Conservation (phyloP, 2,888 invertebrate species). For the Gastrophysa polygoni region DNA sequence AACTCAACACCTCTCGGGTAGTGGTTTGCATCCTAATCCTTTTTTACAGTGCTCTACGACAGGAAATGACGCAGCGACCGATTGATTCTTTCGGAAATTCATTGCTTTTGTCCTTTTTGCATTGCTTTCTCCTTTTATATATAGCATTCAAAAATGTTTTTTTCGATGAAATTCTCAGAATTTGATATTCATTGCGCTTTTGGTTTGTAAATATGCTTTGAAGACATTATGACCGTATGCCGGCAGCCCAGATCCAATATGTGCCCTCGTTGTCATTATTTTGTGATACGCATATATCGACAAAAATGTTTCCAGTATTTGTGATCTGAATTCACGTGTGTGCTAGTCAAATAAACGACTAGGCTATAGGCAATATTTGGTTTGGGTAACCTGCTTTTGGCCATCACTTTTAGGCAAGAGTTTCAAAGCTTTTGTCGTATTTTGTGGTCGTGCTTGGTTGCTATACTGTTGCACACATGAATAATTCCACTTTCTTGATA, state of each 20-base stretch:
- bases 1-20: slow-evolving; percentile 44
- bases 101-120: slow-evolving; percentile 34
- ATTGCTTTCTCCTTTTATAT: slow-evolving; percentile 31
- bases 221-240: background rate
- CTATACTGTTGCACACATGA: slow-evolving; percentile 29
- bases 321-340: too few relatives aligned
- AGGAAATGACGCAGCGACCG: slow-evolving; percentile 22
- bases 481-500: too few relatives aligned
- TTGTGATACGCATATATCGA: too few relatives aligned
- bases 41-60: slow-evolving; percentile 30
- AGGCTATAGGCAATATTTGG: too few relatives aligned
- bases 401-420: slow-evolving; percentile 43
- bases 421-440: slow-evolving; percentile 53
- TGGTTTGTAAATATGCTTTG: background rate
- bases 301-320: too few relatives aligned
- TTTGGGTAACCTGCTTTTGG: slow-evolving; percentile 28
- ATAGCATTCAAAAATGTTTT: slow-evolving; percentile 31
- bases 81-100: slow-evolving; percentile 26
- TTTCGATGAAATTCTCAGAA: background rate
- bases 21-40: slow-evolving; percentile 47
- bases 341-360: too few relatives aligned
- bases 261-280: too few relatives aligned
- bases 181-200: background rate
- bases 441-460: slow-evolving; percentile 52
- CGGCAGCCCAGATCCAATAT: too few relatives aligned